phyloP scores from a whole-genome alignment of 2,797 vertebrate genomes.

The Catostomus latipinnis region DNA sequence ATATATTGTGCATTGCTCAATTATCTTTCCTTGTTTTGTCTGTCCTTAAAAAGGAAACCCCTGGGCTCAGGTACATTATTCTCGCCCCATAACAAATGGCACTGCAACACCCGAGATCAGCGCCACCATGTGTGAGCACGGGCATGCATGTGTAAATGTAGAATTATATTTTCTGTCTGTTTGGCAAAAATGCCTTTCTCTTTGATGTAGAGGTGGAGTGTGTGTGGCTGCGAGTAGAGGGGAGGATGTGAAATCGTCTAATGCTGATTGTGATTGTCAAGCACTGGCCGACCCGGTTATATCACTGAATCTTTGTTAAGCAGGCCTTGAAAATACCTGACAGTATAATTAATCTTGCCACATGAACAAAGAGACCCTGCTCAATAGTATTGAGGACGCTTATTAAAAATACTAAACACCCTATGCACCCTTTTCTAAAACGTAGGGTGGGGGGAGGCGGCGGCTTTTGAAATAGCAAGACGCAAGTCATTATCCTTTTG shows the following conservation, averaged over 20 bases:
- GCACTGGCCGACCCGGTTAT: constrained; percentile 94
- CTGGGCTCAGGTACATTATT: constrained; percentile 59
- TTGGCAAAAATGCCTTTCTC: constrained; percentile 90
- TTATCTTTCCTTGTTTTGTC: constrained; percentile 68
- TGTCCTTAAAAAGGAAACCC: constrained; percentile 70
- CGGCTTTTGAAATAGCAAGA: constrained; percentile 65
- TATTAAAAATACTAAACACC: constrained; percentile 99
- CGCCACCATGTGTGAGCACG: constrained; percentile 23
- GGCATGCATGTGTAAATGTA: constrained; percentile 57
- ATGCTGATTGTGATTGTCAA: constrained; percentile 98
- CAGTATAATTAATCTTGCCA: constrained; percentile 99
- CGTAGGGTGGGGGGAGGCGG: constrained; percentile 49
- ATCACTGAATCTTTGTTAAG: constrained; percentile 99
- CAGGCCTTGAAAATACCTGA: constrained; percentile 99
- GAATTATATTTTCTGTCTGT: constrained; percentile 86
- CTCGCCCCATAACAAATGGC: constrained; percentile 65
- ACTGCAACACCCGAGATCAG: constrained; percentile 50
- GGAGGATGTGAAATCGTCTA: constrained; percentile 97
- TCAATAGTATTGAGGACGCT: constrained; percentile 99
- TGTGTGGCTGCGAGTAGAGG: constrained; percentile 48
- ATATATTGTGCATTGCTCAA: constrained; percentile 69
- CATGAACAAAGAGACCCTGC: constrained; percentile 99
- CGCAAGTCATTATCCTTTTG: constrained; percentile 85
- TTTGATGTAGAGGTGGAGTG: constrained; percentile 93
- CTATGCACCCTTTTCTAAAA: constrained; percentile 75